Conservation (phyloP, 2,888 invertebrate species). For the Silvanus unidentatus region DNA sequence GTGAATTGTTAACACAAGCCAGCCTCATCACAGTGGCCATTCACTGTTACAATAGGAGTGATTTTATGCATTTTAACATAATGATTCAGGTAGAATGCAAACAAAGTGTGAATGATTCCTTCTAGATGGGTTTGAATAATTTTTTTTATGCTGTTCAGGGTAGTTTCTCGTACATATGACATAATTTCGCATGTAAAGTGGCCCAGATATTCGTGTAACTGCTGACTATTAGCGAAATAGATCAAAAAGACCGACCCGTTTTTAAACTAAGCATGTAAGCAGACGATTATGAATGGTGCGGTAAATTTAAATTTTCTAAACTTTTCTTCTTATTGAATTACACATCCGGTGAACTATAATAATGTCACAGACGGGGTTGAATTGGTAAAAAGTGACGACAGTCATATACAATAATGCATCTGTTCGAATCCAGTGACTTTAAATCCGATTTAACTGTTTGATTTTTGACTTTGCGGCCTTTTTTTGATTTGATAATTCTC, state of each 20-base stretch:
- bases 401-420: constrained; percentile 8
- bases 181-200: too few relatives aligned
- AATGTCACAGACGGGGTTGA: constrained; percentile 1
- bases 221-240: constrained; percentile 9
- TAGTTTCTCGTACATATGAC: too few relatives aligned
- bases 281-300: constrained; percentile 10
- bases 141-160: too few relatives aligned
- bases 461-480: constrained; percentile 31
- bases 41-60: not conserved
- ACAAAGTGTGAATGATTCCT: not conserved
- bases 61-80: constrained; percentile 1
- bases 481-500: constrained; percentile 17
- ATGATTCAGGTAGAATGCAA: not conserved
- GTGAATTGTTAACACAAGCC: constrained; percentile 13
- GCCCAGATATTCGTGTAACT: too few relatives aligned
- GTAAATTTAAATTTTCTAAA: constrained; percentile 34
- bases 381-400: constrained; percentile 10
- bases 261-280: too few relatives aligned
- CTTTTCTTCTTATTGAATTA: constrained; percentile 32
- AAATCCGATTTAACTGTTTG: constrained; percentile 34
- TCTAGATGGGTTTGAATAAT: not conserved
- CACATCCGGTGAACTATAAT: constrained; percentile 22
- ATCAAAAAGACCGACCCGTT: constrained; percentile 26
- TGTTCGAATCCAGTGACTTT: constrained; percentile 20
- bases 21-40: constrained; percentile 9